Conservation (phyloP, 2,797 vertebrate species). For the Alfaro cultratus region DNA sequence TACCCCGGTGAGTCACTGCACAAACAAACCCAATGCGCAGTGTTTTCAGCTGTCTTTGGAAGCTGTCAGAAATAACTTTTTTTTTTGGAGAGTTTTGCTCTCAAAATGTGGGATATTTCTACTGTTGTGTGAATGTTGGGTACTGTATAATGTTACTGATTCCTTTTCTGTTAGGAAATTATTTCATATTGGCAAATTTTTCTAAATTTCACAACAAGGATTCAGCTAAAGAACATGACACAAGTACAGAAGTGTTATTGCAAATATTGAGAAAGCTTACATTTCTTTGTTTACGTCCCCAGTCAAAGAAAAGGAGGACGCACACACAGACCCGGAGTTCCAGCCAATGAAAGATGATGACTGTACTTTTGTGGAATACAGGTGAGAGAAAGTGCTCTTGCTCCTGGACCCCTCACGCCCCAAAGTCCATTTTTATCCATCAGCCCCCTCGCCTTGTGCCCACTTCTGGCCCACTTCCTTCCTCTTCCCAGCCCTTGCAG, state of each 20-base stretch:
- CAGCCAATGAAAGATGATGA: constrained; percentile 99
- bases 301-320: constrained; percentile 99
- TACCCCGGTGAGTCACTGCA: constrained; percentile 88
- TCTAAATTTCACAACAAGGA: background rate
- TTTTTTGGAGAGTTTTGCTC: background rate
- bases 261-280: background rate
- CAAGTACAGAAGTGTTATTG: background rate
- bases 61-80: background rate
- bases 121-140: background rate
- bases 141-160: background rate
- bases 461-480: constrained; percentile 41
- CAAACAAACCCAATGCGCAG: background rate
- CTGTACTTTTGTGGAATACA: constrained; percentile 98
- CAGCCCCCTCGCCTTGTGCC: constrained; percentile 55
- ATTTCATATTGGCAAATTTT: background rate
- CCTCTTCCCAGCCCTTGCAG: constrained; percentile 53
- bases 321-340: constrained; percentile 96
- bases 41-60: background rate
- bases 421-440: constrained; percentile 55
- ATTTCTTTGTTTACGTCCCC: constrained; percentile 32
- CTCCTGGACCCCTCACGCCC: constrained; percentile 51
- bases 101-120: background rate
- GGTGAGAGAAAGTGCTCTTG: constrained; percentile 85
- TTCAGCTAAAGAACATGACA: background rate
- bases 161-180: background rate